Conservation (phyloP, 2,113 vertebrate genomes). For the Polyodon spathula region DNA sequence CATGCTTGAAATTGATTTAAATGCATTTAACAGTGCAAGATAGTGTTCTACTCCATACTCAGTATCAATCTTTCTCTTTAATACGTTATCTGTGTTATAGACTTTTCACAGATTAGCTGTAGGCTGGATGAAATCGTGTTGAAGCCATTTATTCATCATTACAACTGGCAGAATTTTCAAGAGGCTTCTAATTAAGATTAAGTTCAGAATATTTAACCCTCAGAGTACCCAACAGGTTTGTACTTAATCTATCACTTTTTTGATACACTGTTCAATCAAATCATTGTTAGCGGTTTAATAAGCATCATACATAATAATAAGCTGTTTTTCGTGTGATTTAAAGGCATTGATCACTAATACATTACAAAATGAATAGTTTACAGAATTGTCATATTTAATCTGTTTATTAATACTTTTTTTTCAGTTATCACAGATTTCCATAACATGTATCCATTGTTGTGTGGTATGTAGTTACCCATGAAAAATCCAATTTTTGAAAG, state of each 20-base stretch:
- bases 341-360: too few species aligned
- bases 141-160: slow-evolving; percentile 9
- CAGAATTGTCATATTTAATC: too few species aligned
- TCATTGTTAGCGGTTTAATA: too few species aligned
- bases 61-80: slow-evolving; percentile 33
- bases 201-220: not conserved
- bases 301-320: too few species aligned
- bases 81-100: slow-evolving; percentile 54
- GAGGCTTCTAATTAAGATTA: not conserved
- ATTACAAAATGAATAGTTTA: too few species aligned
- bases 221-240: not conserved
- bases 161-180: slow-evolving; percentile 1
- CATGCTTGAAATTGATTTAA: slow-evolving; percentile 38
- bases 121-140: not conserved
- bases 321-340: too few species aligned
- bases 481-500: too few species aligned
- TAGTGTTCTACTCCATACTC: not conserved
- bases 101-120: slow-evolving; percentile 14
- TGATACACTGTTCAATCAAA: too few species aligned
- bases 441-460: too few species aligned
- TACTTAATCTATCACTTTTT: not conserved
- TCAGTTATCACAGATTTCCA: too few species aligned
- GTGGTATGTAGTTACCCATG: too few species aligned
- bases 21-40: slow-evolving; percentile 37
- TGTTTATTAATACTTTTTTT: too few species aligned